Percentiles rank a stretch among this genome's conserved stretches.
Conservation (phyloP, 2,797 vertebrate species). For the Cuniculus paca region DNA sequence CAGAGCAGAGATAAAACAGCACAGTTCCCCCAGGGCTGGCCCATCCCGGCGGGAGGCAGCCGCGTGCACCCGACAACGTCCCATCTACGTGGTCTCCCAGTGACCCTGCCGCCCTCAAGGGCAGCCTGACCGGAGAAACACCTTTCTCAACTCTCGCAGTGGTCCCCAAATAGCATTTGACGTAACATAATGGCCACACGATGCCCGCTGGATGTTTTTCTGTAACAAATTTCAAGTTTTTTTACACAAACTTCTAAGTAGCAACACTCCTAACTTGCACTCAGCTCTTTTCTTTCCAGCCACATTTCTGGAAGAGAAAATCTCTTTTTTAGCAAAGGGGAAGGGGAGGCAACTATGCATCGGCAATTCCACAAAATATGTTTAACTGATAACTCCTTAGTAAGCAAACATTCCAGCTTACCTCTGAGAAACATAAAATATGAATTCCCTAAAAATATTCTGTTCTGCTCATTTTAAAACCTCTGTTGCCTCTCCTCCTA, state of each 20-base stretch:
- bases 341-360: background rate
- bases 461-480: slow-evolving; percentile 11
- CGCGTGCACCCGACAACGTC: background rate
- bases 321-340: background rate
- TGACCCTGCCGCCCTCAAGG: background rate
- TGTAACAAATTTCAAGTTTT: background rate
- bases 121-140: background rate
- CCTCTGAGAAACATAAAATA: background rate
- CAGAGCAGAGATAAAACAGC: background rate
- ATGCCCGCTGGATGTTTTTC: background rate
- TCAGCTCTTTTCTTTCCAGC: background rate
- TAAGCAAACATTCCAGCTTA: background rate
- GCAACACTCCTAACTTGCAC: background rate
- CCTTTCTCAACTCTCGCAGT: background rate
- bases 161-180: background rate
- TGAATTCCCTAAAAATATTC: background rate
- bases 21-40: background rate
- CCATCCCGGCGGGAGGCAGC: background rate
- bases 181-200: background rate
- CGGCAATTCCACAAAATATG: slow-evolving; percentile 11
- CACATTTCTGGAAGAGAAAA: background rate
- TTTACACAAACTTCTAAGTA: background rate
- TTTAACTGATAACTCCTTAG: background rate
- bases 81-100: background rate
- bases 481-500: background rate